A percentile compares a stretch with the other conserved stretches of the same genome.
Evolutionary conservation across 1,140 invertebrate species (phyloP).

Genomic region (Papilio machaon): DNA sequence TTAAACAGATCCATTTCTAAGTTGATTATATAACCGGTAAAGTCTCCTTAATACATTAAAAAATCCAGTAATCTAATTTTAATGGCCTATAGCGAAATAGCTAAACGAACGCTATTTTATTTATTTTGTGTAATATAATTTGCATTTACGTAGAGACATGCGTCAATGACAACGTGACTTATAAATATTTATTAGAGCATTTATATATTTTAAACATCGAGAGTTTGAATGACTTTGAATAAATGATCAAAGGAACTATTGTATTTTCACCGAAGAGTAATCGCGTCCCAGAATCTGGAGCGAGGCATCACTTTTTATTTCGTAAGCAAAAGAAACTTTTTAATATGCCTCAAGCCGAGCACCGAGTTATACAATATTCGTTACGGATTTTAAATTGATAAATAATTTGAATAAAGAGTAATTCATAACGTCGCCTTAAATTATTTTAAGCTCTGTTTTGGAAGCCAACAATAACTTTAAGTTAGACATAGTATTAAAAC

Average conservation of each 20-base stretch:
- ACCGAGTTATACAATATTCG: slow-evolving; percentile 30
- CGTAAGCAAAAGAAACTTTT: slow-evolving; percentile 49
- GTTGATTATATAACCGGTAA: slow-evolving; percentile 13
- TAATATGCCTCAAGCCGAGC: slow-evolving; percentile 28
- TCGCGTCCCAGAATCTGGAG: slow-evolving; percentile 51
- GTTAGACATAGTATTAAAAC: background rate
- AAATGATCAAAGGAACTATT: slow-evolving; percentile 56
- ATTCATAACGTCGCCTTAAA: slow-evolving; percentile 8
- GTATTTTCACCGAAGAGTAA: slow-evolving; percentile 58
- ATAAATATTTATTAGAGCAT: slow-evolving; percentile 70
- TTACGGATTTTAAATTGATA: slow-evolving; percentile 33
- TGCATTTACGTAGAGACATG: slow-evolving; percentile 65
- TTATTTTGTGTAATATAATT: slow-evolving; percentile 64
- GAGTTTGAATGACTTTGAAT: slow-evolving; percentile 59
- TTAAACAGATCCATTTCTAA: slow-evolving; percentile 28
- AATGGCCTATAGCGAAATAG: slow-evolving; percentile 48
- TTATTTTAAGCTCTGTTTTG: background rate
- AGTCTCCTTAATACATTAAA: slow-evolving; percentile 44
- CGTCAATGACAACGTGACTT: slow-evolving; percentile 53
- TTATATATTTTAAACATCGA: slow-evolving; percentile 63
- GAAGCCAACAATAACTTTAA: background rate
- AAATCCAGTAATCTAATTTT: slow-evolving; percentile 47
- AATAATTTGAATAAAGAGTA: slow-evolving; percentile 30
- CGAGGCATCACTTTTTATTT: slow-evolving; percentile 55
- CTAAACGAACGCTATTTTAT: slow-evolving; percentile 52